These are phyloP conservation scores for Champsocephalus gunnari DNA, from an alignment of 2,797 vertebrate species.

Conservation along the genomic window DNA sequence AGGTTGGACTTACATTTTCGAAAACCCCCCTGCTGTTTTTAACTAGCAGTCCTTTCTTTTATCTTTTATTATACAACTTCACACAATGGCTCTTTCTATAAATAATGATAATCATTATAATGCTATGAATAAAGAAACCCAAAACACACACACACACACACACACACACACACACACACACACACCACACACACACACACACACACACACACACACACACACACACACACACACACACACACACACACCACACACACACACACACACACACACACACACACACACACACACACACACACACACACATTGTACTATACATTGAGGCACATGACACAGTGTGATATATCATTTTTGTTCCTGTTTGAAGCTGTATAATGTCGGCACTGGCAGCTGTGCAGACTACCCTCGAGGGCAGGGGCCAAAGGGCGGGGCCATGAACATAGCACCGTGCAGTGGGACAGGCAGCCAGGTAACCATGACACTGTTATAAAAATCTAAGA, in stretches of 20 bases:
- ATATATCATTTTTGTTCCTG: conserved; percentile 43
- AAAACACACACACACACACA: background rate
- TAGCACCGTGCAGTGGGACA: conserved; percentile 87
- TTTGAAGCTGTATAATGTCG: conserved; percentile 89
- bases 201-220: conserved; percentile 13
- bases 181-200: no score
- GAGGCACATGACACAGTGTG: conserved; percentile 4
- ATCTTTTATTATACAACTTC: background rate
- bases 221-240: conserved; percentile 4
- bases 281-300: conserved; percentile 7
- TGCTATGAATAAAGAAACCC: conserved; percentile 2
- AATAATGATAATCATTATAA: conserved; percentile 10
- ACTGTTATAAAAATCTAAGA: background rate
- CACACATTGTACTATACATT: background rate
- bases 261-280: conserved; percentile 9
- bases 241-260: conserved; percentile 9
- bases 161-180: no score
- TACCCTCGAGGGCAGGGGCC: conserved; percentile 64
- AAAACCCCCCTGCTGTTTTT: background rate
- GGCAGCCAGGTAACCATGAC: conserved; percentile 83
- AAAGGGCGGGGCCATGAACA: conserved; percentile 71
- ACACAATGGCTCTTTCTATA: background rate
- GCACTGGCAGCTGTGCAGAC: conserved; percentile 87
- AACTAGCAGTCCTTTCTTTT: background rate
- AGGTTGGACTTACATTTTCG: background rate